Base-by-base conservation (phyloP, 2,888 invertebrate species). In the Lymantria monacha region DNA sequence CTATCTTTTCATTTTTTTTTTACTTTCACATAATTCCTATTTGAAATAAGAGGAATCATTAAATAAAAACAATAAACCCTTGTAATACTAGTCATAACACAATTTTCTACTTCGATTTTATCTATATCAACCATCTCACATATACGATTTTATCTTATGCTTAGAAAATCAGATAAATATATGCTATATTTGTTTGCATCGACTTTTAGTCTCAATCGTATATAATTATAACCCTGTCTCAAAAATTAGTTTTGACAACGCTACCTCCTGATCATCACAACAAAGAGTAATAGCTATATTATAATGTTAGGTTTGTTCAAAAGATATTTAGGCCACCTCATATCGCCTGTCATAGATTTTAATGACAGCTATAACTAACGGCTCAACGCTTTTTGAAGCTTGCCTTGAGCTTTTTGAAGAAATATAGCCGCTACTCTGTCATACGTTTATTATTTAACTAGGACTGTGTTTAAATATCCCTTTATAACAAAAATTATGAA, bases 11-110 rank as follows among this genome's bases (percentile, higher is more conserved):
- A 59, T 56, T 49, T 42, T 42, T 48, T 36, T 43, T 58, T 58
- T 44, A 62, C 68, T 65, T 68, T 68, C 68, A 68, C 62, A 30
- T 40, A 47, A 30, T 8, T 13, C 41, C 22, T 46, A 1, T 30
- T 46, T 49, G 40, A 30, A 11, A 53, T 36, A 53, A 56, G 54
- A 51, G 48, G 13, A 38, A 30, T 49, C 45, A 57, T 57, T 61
- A 59, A 51, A 37, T 55, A 41, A 48, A 54, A 51, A 47, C 38
- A 46, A 22, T 2, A 22, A 22, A 22, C 22, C 22, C 22, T 22
- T 3, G 22, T 22, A 22, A 22, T 22, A 22, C 2, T 22, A 22
- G 5, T 22, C 5, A 22, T 22, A 22, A 22, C 2, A 22, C 5
- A 22, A 22, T 22, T n/a, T n/a, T n/a, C n/a, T n/a, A n/a, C n/a